phyloP scores from a whole-genome alignment of 2,797 vertebrate species.

The Synanceia verrucosa region DNA sequence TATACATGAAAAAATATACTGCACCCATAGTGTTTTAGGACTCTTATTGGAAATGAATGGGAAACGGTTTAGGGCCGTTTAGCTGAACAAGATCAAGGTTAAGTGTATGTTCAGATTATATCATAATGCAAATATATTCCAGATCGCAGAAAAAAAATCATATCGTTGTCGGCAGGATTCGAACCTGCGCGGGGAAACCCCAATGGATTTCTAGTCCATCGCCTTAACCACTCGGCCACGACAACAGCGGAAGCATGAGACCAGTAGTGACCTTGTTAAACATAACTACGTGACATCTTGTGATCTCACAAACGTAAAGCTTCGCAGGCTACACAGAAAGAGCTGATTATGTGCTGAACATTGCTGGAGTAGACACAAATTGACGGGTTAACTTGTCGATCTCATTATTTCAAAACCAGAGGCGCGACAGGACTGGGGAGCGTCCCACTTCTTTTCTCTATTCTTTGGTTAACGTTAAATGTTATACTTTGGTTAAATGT shows the following conservation, averaged over 20 bases:
- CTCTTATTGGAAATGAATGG: no score
- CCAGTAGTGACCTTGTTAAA: no score
- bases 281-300: no score
- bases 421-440: neutral
- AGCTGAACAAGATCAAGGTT: no score
- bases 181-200: slow-evolving; percentile 81
- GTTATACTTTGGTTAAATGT: neutral
- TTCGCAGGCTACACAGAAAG: no score
- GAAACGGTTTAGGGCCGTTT: no score
- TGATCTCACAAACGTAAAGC: no score
- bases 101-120: no score
- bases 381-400: neutral
- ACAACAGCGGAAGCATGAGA: slow-evolving; percentile 35
- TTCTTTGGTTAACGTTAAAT: neutral
- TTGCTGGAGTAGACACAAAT: neutral
- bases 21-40: no score
- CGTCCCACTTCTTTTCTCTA: neutral
- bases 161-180: slow-evolving; percentile 76
- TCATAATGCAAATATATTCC: neutral
- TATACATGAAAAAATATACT: no score
- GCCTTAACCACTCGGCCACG: slow-evolving; percentile 83
- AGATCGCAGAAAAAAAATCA: neutral
- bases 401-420: neutral
- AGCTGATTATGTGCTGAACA: neutral
- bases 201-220: slow-evolving; percentile 85